These are phyloP conservation scores for Seriola aureovittata DNA, from an alignment of 2,113 vertebrate genomes.

Conservation along the genomic window DNA sequence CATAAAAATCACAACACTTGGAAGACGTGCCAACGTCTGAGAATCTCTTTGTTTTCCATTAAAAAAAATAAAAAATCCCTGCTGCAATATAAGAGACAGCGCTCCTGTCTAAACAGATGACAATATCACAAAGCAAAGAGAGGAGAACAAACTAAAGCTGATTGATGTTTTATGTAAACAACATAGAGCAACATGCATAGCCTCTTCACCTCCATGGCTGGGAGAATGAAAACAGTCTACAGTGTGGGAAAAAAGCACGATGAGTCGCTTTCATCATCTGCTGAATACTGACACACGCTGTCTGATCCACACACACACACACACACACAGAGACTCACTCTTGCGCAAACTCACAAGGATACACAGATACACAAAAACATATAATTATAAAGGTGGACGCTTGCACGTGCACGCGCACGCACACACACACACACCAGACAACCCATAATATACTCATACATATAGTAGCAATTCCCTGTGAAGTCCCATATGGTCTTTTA, in stretches of 20 bases:
- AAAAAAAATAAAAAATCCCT: neutral
- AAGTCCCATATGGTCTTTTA: neutral
- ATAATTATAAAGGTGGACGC: neutral
- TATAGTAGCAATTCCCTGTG: neutral
- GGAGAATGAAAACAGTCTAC: constrained; percentile 29
- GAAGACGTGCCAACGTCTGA: neutral
- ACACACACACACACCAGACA: too few species aligned
- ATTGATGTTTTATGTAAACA: constrained; percentile 55
- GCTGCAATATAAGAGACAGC: neutral
- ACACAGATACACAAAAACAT: neutral
- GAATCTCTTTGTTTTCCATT: neutral
- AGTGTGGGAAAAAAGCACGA: constrained; percentile 18
- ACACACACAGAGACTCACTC: neutral
- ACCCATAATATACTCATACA: constrained; percentile 1
- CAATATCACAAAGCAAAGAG: constrained; percentile 9
- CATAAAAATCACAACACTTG: constrained; percentile 27
- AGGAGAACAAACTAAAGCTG: constrained; percentile 29
- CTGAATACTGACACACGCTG: constrained; percentile 30
- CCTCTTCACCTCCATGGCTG: constrained; percentile 41
- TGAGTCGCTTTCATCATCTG: neutral
- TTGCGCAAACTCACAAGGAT: neutral
- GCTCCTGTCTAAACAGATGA: constrained; percentile 5
- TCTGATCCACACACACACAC: neutral
- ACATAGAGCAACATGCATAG: neutral
- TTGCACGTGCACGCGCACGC: too few species aligned